Percentiles rank a stretch among this genome's conserved stretches.
phyloP scores from a whole-genome alignment of 2,113 vertebrate genomes.

The Chelonoidis abingdonii region DNA sequence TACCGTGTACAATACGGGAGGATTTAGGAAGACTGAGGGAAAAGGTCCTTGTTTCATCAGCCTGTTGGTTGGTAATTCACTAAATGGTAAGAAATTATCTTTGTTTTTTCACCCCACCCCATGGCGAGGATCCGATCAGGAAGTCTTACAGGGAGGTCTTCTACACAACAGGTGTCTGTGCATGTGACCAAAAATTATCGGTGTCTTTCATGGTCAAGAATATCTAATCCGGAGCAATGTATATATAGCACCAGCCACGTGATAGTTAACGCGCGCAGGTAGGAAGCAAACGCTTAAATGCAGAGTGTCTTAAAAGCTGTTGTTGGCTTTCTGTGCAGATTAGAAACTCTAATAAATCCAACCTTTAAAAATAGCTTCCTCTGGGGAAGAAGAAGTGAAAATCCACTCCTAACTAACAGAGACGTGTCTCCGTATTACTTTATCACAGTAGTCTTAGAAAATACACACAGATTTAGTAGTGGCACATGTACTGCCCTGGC shows the following conservation, averaged over 20 bases:
- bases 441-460: neutral
- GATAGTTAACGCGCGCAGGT: neutral
- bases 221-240: neutral
- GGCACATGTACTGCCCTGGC: neutral
- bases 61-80: neutral
- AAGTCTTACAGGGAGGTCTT: neutral
- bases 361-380: slow-evolving; percentile 8
- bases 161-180: slow-evolving; percentile 61
- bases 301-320: neutral
- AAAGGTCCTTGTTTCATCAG: neutral
- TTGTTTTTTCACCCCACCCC: neutral
- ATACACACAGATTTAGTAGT: neutral
- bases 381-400: neutral
- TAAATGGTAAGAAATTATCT: neutral
- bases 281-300: neutral
- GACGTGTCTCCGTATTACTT: neutral
- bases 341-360: neutral
- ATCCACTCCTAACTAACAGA: neutral
- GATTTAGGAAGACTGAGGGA: neutral
- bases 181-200: neutral
- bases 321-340: neutral
- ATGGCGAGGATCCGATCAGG: neutral
- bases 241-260: too few relatives aligned
- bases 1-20: neutral
- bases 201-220: neutral